Percentiles rank a stretch among this genome's conserved stretches.
These are phyloP conservation scores for Phoeniculus purpureus DNA, from an alignment of 2,797 vertebrate species.

Conservation along the genomic window DNA sequence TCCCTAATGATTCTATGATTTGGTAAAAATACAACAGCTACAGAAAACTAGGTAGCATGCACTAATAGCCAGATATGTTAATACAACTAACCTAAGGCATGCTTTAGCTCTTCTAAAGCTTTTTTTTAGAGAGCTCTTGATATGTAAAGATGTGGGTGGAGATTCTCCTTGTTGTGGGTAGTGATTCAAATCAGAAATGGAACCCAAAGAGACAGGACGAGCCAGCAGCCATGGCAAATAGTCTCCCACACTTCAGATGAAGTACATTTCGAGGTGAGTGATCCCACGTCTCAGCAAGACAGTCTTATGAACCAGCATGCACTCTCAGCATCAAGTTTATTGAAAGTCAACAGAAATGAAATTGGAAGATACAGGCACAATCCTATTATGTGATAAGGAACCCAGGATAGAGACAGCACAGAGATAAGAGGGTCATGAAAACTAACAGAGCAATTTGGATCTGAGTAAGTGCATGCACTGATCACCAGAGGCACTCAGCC, in stretches of 20 bases:
- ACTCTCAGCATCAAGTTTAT: fast-evolving
- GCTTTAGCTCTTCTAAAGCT: neutral
- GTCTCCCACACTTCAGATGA: neutral
- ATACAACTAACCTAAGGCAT: neutral
- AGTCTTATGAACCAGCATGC: neutral
- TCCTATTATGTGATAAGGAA: slow-evolving; percentile 46
- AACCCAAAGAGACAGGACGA: neutral
- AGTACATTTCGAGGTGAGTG: neutral
- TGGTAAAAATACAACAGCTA: neutral
- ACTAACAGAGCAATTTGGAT: slow-evolving; percentile 18
- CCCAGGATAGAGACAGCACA: neutral
- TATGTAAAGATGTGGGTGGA: neutral
- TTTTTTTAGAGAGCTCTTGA: neutral
- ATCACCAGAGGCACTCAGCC: slow-evolving; percentile 26
- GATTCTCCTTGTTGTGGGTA: neutral
- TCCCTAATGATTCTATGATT: too few species aligned
- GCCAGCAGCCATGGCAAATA: neutral
- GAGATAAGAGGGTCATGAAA: slow-evolving; percentile 24
- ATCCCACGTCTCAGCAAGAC: neutral
- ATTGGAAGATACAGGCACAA: neutral
- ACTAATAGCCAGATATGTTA: neutral
- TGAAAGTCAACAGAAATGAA: neutral
- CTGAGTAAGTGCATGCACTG: slow-evolving; percentile 6
- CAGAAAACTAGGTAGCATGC: neutral
- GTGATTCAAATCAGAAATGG: neutral